Evolutionary conservation across 2,888 invertebrate species (phyloP).

Genomic region (Stenolophus ochropezus): DNA sequence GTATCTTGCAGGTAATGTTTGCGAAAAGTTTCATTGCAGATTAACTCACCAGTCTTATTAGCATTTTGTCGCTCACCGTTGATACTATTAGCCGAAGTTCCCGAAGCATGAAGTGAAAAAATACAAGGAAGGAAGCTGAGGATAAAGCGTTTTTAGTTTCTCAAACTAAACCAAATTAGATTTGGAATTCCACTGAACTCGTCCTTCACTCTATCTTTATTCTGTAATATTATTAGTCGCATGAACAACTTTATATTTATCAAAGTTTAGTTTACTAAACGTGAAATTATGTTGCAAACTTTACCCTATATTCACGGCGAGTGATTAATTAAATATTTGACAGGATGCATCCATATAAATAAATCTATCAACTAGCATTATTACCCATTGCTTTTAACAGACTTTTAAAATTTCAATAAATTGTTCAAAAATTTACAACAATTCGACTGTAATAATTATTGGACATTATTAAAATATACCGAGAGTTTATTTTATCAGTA

Average conservation of each 20-base stretch:
- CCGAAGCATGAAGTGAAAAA: not conserved
- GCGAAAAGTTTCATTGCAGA: too few species aligned
- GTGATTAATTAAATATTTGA: conserved; percentile 12
- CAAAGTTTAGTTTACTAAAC: conserved; percentile 15
- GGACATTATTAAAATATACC: too few species aligned
- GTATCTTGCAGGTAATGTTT: too few species aligned
- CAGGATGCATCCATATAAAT: too few species aligned
- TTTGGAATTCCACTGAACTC: not conserved
- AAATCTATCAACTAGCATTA: too few species aligned
- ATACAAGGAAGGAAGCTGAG: not conserved
- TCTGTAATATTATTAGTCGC: conserved; percentile 10
- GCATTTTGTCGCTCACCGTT: not conserved
- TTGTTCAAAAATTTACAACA: too few species aligned
- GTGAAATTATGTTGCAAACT: conserved; percentile 10
- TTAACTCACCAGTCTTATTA: not conserved
- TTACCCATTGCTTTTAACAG: too few species aligned
- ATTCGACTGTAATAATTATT: too few species aligned
- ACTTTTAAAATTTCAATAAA: too few species aligned
- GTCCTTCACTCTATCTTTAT: not conserved
- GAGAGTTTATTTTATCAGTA: too few species aligned
- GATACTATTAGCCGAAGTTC: not conserved
- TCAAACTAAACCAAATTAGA: not conserved
- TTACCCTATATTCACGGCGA: not conserved
- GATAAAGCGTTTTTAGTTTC: not conserved
- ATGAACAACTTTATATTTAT: conserved; percentile 8